Evolutionary conservation across 1,140 invertebrate genomes (phyloP), one percentile per base, ranked within the genome.

Genomic region (Ceratitis capitata): DNA sequence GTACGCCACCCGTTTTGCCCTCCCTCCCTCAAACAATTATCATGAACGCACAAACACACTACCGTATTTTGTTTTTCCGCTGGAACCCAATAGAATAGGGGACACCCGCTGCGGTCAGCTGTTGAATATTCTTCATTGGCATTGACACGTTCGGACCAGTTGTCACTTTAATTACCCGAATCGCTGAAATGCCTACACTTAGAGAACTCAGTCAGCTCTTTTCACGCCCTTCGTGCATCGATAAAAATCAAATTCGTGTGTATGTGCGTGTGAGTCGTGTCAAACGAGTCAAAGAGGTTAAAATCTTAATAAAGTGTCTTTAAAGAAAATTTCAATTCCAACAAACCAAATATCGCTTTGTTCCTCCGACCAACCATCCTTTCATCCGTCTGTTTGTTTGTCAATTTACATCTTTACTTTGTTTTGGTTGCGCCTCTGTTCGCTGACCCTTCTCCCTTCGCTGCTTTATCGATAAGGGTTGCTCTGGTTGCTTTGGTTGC

Each of bases 291-390:
- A 83, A 83, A 56, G 51, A 56, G 47, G 23, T 56, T n/a, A 83
- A 83, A 83, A 83, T 53, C 82, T 53, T 53, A 53, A 83, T 56
- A 14, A 32, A 78, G 19, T 78, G 39, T 39, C 39, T 78, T 45
- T 74, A n/a, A 45, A 78, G 39, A 78, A 78, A 78, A 78, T 23
- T 12, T 23, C n/a, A 45, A 19, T 45, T 45, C 69, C 0, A 78
- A 23, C 35, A 78, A 45, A 78, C 39, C 42, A 45, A 45, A n/a
- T 10, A 16, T 12, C 29, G 61, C 10, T 16, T 4, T 35, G 12
- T 12, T 32, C 9, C 64, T 39, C 29, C 29, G 19, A 39, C 32
- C 9, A 64, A 61, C 12, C 19, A 2, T 69, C 32, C 39, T 19
- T 10, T n/a, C 23, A 6, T 78, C 32, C 61, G 39, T 78, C 35